Base-by-base conservation (phyloP, 2,888 invertebrate genomes). In the Salticus scenicus region DNA sequence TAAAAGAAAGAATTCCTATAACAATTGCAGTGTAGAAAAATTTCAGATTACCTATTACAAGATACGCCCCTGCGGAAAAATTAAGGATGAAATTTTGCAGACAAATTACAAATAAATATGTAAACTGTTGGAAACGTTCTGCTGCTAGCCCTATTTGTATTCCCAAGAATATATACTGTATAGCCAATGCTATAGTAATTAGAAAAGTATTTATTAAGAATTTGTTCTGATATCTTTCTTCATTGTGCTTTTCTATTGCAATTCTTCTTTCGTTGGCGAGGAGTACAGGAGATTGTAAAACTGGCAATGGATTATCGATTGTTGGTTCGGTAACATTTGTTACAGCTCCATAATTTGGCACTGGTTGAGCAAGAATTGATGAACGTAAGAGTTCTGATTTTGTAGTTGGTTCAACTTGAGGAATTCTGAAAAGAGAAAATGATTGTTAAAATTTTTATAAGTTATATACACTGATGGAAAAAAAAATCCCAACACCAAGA, bases 151-250 rank as follows among this genome's bases (percentile, higher is more conserved):
- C 96, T n/a, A 96, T 95, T 17, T 96, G 95, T 73, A 96, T 92
- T 27, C 96, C 97, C 92, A 97, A 96, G 90, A 96, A 96, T 0
- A 96, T 92, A 90, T 96, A 96, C 90, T 97, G 96, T 81, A 97
- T 94, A 10, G 96, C 96, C 20, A 97, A 92, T 0, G 96, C 96
- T 67, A 96, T 91, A 0, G 97, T 95, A 75, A 96, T 94, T 77
- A 96, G 93, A 30, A 96, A 71, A 4, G 92, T n/a, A 37, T n/a
- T 57, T 24, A 20, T 57, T 24, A 24, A 71, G 41, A 33, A 33
- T 47, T 17, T 37, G 7, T 41, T 69, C 28, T n/a, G 66, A 20
- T 7, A n/a, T 17, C 37, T 20, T 17, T 28, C 27, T 20, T 24
- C 30, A 28, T 14, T 33, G 20, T 30, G 31, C n/a, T 70, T 41